Evolutionary conservation across 2,797 vertebrate species (phyloP).

Genomic region (Tenualosa ilisha): DNA sequence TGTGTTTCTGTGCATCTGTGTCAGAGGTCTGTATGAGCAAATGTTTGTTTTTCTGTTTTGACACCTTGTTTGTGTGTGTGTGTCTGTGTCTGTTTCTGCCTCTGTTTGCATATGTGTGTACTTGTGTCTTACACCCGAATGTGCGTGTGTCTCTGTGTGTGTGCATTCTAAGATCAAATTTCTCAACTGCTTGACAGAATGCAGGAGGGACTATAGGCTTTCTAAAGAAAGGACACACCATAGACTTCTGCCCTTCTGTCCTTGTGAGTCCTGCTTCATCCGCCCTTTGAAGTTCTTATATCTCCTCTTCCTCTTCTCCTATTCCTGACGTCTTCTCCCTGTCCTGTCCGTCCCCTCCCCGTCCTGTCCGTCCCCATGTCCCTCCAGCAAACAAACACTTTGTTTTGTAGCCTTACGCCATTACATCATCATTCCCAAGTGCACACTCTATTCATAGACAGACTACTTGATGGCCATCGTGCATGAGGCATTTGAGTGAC

Average conservation of each 20-base stretch:
- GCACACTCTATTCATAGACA: slow-evolving; percentile 41
- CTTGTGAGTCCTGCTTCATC: background rate
- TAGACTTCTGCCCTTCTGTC: background rate
- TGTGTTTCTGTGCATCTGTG: background rate
- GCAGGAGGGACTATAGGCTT: background rate
- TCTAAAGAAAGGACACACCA: background rate
- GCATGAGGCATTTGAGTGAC: slow-evolving; percentile 40
- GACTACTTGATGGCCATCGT: slow-evolving; percentile 35
- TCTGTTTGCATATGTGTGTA: background rate
- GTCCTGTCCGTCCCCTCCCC: background rate
- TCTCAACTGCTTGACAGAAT: background rate
- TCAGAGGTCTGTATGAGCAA: too few relatives aligned
- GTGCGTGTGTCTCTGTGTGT: background rate
- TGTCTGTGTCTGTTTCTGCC: background rate
- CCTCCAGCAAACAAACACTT: slow-evolving; percentile 12
- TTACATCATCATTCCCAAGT: background rate
- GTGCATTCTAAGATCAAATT: slow-evolving; percentile 3
- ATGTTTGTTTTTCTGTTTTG: background rate
- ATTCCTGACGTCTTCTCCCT: too few relatives aligned
- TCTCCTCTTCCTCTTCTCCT: background rate
- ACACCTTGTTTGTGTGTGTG: background rate
- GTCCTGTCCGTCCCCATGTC: background rate
- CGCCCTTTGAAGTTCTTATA: background rate
- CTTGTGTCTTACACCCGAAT: background rate
- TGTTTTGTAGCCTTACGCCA: background rate